Conservation (phyloP, 53 echinoderm and acorn worm genomes). For the Temnopleurus reevesii region DNA sequence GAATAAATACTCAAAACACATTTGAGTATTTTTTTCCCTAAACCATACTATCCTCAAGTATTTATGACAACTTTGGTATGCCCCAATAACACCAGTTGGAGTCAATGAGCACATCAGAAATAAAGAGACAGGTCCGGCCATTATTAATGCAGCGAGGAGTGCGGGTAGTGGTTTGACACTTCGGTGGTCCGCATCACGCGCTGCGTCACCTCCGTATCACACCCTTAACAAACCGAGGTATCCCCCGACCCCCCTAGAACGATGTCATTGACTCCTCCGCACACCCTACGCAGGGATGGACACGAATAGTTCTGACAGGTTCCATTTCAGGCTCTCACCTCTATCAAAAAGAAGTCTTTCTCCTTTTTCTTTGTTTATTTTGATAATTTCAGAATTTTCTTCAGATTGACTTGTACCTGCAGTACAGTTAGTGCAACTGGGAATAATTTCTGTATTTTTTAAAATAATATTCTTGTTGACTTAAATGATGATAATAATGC, state of each 20-base stretch:
- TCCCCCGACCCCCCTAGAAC: not conserved
- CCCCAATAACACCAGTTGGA: constrained; percentile 35
- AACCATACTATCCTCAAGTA: too few species aligned
- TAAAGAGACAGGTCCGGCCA: constrained; percentile 20
- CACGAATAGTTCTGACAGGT: not conserved
- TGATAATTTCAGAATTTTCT: too few species aligned
- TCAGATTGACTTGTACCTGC: too few species aligned
- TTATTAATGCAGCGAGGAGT: constrained; percentile 40
- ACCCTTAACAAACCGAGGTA: constrained; percentile 12
- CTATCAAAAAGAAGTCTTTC: not conserved
- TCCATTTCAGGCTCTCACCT: not conserved
- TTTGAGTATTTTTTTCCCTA: too few species aligned
- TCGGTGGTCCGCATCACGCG: constrained; percentile 10
- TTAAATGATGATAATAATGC: too few species aligned
- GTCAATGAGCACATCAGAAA: constrained; percentile 36
- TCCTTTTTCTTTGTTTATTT: too few species aligned
- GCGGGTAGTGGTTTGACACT: constrained; percentile 42
- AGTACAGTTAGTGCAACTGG: too few species aligned
- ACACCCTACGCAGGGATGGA: not conserved
- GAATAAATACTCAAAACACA: not conserved
- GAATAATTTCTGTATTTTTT: too few species aligned
- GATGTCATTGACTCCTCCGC: constrained; percentile 33
- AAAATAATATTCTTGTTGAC: too few species aligned
- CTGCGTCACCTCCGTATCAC: constrained; percentile 23
- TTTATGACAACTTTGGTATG: not conserved